A percentile compares a stretch with the other conserved stretches of the same genome.
These are phyloP conservation scores for Muntiacus muntjak DNA, from an alignment of 2,113 vertebrate species.

Conservation along the genomic window DNA sequence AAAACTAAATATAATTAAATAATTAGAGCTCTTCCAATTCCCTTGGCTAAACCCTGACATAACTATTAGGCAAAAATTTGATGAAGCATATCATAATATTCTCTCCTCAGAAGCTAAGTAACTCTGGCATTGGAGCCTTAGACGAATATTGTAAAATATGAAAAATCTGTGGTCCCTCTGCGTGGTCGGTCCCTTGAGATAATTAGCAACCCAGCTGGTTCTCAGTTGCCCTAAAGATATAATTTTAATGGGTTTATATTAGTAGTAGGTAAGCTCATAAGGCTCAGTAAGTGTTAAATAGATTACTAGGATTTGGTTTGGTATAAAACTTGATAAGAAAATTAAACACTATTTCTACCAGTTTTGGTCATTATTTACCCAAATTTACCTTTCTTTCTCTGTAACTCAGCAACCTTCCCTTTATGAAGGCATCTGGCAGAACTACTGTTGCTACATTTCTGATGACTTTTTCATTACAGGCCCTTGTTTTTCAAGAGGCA, in stretches of 20 bases:
- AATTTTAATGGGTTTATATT: slow-evolving; percentile 2
- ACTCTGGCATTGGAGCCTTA: background rate
- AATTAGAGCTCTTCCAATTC: slow-evolving; percentile 1
- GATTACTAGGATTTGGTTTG: background rate
- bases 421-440: slow-evolving; percentile 26
- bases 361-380: slow-evolving; percentile 2
- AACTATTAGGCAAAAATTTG: background rate
- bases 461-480: slow-evolving; percentile 54
- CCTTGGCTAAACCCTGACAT: background rate
- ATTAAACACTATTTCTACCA: slow-evolving; percentile 10
- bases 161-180: background rate
- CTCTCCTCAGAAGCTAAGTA: background rate
- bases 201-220: background rate
- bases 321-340: background rate
- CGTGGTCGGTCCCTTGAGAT: background rate
- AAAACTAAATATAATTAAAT: slow-evolving; percentile 43
- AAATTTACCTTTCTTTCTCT: slow-evolving; percentile 15
- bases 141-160: background rate
- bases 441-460: slow-evolving; percentile 43
- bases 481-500: slow-evolving; percentile 54
- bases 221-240: background rate
- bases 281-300: background rate
- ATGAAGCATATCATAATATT: background rate
- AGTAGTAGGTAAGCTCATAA: background rate
- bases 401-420: slow-evolving; percentile 32